These are phyloP conservation scores for Apogon hyalosoma DNA, from an alignment of 2,797 vertebrate species.

Conservation along the genomic window DNA sequence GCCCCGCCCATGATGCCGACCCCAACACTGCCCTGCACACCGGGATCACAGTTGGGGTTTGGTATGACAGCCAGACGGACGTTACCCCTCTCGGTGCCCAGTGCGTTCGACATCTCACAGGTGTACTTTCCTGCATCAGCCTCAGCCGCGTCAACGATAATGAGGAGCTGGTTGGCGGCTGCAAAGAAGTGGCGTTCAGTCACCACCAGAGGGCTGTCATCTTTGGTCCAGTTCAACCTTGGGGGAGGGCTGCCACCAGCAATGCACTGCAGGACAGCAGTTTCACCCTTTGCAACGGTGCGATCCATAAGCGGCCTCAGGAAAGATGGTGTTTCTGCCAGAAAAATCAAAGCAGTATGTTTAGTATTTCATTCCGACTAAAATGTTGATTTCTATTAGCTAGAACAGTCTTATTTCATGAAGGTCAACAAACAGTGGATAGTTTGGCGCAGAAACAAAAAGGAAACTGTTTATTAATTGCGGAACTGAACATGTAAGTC, in stretches of 20 bases:
- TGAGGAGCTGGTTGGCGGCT: slow-evolving; percentile 95
- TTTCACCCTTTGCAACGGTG: slow-evolving; percentile 93
- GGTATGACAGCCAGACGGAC: slow-evolving; percentile 90
- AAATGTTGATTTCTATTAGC: not conserved
- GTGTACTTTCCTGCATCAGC: slow-evolving; percentile 94
- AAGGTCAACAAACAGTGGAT: no score
- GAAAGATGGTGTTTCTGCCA: slow-evolving; percentile 94
- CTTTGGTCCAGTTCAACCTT: slow-evolving; percentile 95
- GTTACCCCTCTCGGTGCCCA: slow-evolving; percentile 94
- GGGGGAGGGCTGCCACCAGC: slow-evolving; percentile 94
- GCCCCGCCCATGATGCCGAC: slow-evolving; percentile 17
- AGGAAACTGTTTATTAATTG: no score
- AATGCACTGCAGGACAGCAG: slow-evolving; percentile 95
- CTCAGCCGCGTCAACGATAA: slow-evolving; percentile 93
- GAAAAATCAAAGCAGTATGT: not conserved
- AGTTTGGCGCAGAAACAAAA: no score
- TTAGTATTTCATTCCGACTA: not conserved
- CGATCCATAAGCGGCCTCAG: slow-evolving; percentile 92
- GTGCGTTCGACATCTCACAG: slow-evolving; percentile 95
- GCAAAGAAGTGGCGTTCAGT: slow-evolving; percentile 98
- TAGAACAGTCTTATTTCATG: no score
- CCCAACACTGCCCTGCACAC: slow-evolving; percentile 66
- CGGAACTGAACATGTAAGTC: no score
- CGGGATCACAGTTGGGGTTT: slow-evolving; percentile 93
- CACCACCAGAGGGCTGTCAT: slow-evolving; percentile 90